Conservation (phyloP, 2,888 invertebrate species). For the Pyrgus malvae region DNA sequence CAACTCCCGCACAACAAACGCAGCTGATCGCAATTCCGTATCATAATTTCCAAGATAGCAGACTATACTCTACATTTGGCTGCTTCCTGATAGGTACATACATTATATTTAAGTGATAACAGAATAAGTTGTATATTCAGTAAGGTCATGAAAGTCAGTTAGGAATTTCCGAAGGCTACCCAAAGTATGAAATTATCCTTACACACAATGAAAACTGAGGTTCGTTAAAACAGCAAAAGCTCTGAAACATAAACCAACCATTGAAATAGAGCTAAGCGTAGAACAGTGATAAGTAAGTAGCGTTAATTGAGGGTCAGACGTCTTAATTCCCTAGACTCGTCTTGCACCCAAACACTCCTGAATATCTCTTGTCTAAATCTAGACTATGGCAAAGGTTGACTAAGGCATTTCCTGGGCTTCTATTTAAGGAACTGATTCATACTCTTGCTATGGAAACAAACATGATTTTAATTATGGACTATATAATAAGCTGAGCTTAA, state of each 20-base stretch:
- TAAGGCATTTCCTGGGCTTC: slow-evolving; percentile 40
- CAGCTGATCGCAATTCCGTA: too few relatives aligned
- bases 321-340: slow-evolving; percentile 50
- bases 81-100: too few relatives aligned
- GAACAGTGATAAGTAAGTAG: slow-evolving; percentile 35
- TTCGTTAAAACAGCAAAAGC: too few relatives aligned
- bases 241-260: neutral
- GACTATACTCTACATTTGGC: too few relatives aligned
- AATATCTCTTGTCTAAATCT: slow-evolving; percentile 29
- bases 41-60: too few relatives aligned
- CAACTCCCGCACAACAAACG: too few relatives aligned
- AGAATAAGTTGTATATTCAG: too few relatives aligned
- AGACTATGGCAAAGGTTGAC: slow-evolving; percentile 27
- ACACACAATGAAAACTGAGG: too few relatives aligned
- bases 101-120: too few relatives aligned
- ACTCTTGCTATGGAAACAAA: neutral
- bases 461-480: neutral
- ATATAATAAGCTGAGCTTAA: neutral
- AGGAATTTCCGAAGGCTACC: too few relatives aligned
- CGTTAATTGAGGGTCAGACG: slow-evolving; percentile 66
- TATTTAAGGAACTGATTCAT: slow-evolving; percentile 30
- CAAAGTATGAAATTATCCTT: too few relatives aligned
- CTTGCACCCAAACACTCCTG: slow-evolving; percentile 46
- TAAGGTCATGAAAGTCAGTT: too few relatives aligned
- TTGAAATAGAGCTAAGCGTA: slow-evolving; percentile 16